Percentiles rank a stretch among this genome's conserved stretches.
phyloP scores from a whole-genome alignment of 2,797 vertebrate species.

The Crenuchus spilurus region DNA sequence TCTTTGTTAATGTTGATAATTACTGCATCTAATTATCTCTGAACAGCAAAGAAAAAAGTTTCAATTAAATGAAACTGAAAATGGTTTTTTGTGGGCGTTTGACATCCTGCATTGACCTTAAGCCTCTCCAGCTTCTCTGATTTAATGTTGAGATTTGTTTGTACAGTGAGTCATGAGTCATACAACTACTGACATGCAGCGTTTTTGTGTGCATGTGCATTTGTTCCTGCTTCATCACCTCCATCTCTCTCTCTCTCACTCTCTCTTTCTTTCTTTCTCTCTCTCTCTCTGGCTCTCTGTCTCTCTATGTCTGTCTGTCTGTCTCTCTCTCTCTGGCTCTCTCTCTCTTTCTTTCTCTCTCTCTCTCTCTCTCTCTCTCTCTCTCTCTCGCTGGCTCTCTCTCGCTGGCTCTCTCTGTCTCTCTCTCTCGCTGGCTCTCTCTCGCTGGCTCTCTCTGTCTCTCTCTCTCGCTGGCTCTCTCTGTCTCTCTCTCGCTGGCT shows the following conservation, averaged over 20 bases:
- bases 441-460: too few relatives aligned
- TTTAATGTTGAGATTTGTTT: conserved; percentile 31
- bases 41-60: background rate
- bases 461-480: too few relatives aligned
- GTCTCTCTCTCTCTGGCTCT: too few relatives aligned
- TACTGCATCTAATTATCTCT: conserved; percentile 1
- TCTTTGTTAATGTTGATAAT: conserved; percentile 25
- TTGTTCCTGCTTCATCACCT: background rate
- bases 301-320: conserved; percentile 4
- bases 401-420: too few relatives aligned
- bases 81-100: background rate
- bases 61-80: conserved; percentile 10
- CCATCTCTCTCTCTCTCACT: conserved; percentile 9
- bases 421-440: too few relatives aligned
- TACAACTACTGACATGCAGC: conserved; percentile 25
- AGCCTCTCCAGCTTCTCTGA: conserved; percentile 11
- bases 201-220: conserved; percentile 11
- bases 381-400: too few relatives aligned
- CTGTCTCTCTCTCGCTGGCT: too few relatives aligned
- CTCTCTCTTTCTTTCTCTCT: too few relatives aligned
- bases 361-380: too few relatives aligned
- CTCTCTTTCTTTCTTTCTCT: conserved; percentile 3
- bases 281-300: conserved; percentile 4
- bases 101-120: background rate
- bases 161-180: conserved; percentile 52